Percentiles rank a stretch among this genome's conserved stretches.
Conservation (phyloP, 1,140 invertebrate species). For the Achatina immaculata region DNA sequence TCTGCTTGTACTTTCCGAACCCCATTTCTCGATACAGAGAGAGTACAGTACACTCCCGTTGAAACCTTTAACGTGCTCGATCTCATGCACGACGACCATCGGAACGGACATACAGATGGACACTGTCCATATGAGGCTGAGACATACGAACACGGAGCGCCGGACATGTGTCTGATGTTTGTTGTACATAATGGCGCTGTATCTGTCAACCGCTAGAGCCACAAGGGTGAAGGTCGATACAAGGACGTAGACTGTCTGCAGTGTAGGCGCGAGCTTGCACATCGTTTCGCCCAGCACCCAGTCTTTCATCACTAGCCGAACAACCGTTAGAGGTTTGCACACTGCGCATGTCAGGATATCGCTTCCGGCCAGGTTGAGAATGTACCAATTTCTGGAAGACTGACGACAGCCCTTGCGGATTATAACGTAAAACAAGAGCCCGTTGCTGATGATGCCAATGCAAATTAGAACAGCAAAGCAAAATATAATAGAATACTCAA, state of each 20-base stretch:
- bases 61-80: constrained; percentile 60
- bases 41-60: constrained; percentile 42
- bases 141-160: constrained; percentile 27
- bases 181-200: constrained; percentile 63
- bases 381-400: constrained; percentile 69
- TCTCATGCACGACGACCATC: constrained; percentile 62
- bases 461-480: constrained; percentile 69
- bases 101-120: constrained; percentile 66
- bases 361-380: constrained; percentile 71
- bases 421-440: constrained; percentile 70
- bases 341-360: constrained; percentile 67
- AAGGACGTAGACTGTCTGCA: constrained; percentile 70
- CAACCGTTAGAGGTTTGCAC: constrained; percentile 66
- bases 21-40: constrained; percentile 58
- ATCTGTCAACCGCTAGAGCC: constrained; percentile 70
- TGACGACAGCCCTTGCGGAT: constrained; percentile 60
- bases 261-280: constrained; percentile 66
- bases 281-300: constrained; percentile 67
- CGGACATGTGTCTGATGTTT: constrained; percentile 28
- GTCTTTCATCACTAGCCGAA: constrained; percentile 64
- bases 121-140: constrained; percentile 57
- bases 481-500: constrained; percentile 61
- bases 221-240: constrained; percentile 71
- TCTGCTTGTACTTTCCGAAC: constrained; percentile 38
- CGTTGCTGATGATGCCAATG: constrained; percentile 69